Conservation (phyloP, 2,888 invertebrate genomes). For the Idaea straminata region DNA sequence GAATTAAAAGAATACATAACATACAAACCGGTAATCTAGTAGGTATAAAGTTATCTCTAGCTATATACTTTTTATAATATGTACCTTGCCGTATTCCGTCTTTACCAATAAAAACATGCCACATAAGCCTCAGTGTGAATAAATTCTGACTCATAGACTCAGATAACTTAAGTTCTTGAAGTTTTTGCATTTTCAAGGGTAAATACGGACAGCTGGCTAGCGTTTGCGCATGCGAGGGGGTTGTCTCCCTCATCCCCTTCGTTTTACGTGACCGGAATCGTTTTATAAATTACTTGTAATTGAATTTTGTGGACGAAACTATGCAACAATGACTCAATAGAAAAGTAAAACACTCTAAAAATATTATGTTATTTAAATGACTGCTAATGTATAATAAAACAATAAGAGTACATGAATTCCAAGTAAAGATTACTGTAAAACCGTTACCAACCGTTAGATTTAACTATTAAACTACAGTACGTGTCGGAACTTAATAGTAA, state of each 20-base stretch:
- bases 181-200: not conserved
- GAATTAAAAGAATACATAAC: not conserved
- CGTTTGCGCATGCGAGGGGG: constrained; percentile 1
- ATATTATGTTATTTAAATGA: not conserved
- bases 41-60: not conserved
- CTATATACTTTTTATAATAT: not conserved
- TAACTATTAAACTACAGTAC: constrained; percentile 10
- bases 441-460: constrained; percentile 10
- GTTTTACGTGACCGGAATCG: not conserved
- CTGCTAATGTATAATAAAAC: not conserved
- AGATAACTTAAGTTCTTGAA: not conserved
- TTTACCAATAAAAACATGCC: constrained; percentile 30
- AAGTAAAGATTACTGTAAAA: not conserved
- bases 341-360: not conserved
- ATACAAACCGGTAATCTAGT: not conserved
- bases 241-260: not conserved
- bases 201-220: not conserved
- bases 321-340: not conserved
- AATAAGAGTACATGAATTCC: not conserved
- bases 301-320: not conserved
- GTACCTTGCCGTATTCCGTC: not conserved
- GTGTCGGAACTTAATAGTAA: constrained; percentile 9
- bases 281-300: not conserved
- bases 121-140: constrained; percentile 14
- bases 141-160: not conserved